phyloP scores from a whole-genome alignment of 1,140 invertebrate genomes.

The Trichonephila inaurata region DNA sequence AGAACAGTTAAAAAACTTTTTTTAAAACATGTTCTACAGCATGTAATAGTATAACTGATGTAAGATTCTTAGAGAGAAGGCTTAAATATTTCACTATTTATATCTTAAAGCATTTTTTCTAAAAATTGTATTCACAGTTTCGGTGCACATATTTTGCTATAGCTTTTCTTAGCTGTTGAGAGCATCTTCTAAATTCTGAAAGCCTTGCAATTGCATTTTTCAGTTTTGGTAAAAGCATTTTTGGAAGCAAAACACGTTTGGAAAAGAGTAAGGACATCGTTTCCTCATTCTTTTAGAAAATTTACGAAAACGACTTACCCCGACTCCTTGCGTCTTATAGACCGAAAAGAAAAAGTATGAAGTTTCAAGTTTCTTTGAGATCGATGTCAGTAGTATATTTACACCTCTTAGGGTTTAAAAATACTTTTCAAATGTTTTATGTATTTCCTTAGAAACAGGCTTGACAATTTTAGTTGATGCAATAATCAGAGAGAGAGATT shows the following conservation, averaged over 20 bases:
- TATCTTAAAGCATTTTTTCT: neutral
- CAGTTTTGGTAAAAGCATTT: slow-evolving; percentile 10
- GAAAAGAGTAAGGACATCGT: slow-evolving; percentile 5
- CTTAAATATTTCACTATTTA: too few relatives aligned
- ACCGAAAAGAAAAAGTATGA: neutral
- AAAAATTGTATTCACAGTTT: neutral
- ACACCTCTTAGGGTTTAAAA: neutral
- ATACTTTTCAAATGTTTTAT: too few relatives aligned
- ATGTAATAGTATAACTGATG: too few relatives aligned
- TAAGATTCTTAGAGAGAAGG: too few relatives aligned
- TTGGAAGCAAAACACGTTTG: neutral
- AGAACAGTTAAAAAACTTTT: too few relatives aligned
- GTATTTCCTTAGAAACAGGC: too few relatives aligned
- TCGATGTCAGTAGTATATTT: neutral
- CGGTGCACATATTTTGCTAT: neutral
- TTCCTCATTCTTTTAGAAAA: neutral
- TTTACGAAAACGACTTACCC: neutral
- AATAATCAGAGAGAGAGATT: too few relatives aligned
- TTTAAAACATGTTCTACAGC: too few relatives aligned
- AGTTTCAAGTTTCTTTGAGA: neutral
- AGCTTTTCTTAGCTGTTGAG: neutral
- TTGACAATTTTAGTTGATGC: too few relatives aligned
- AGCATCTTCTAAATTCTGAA: neutral
- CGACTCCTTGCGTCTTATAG: neutral
- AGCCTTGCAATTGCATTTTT: neutral